Conservation (phyloP, 2,113 vertebrate genomes). For the Mesitornis unicolor region DNA sequence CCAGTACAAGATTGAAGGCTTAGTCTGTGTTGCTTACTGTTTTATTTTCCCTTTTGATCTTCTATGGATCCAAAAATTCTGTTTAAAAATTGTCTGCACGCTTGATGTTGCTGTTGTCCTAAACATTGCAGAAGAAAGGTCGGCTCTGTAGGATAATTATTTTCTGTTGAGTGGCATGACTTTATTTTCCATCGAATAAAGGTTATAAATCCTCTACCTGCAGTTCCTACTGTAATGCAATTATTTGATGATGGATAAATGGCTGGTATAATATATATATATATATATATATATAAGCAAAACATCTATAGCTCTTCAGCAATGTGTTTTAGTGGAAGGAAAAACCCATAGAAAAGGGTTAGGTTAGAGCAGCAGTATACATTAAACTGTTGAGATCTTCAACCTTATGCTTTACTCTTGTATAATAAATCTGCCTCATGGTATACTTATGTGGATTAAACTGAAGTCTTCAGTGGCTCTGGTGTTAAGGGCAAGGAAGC, state of each 20-base stretch:
- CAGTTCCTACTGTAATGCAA: neutral
- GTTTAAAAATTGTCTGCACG: neutral
- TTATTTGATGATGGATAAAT: neutral
- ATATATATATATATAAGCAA: neutral
- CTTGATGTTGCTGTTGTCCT: neutral
- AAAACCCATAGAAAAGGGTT: neutral
- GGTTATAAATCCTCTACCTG: neutral
- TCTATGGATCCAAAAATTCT: neutral
- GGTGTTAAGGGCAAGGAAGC: neutral
- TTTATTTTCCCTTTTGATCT: neutral
- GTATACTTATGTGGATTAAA: neutral
- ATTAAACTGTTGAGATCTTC: neutral
- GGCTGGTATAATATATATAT: neutral
- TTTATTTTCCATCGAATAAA: neutral
- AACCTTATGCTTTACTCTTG: neutral
- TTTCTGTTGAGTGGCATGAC: neutral
- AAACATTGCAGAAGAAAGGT: neutral
- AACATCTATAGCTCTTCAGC: neutral
- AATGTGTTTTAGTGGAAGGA: neutral
- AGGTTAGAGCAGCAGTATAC: neutral
- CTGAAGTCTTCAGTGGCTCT: neutral
- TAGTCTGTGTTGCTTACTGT: neutral
- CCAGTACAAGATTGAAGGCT: neutral
- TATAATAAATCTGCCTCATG: neutral
- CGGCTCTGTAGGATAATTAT: neutral